These are phyloP conservation scores for Eupeodes corollae DNA, from an alignment of 1,140 invertebrate species.

Conservation along the genomic window DNA sequence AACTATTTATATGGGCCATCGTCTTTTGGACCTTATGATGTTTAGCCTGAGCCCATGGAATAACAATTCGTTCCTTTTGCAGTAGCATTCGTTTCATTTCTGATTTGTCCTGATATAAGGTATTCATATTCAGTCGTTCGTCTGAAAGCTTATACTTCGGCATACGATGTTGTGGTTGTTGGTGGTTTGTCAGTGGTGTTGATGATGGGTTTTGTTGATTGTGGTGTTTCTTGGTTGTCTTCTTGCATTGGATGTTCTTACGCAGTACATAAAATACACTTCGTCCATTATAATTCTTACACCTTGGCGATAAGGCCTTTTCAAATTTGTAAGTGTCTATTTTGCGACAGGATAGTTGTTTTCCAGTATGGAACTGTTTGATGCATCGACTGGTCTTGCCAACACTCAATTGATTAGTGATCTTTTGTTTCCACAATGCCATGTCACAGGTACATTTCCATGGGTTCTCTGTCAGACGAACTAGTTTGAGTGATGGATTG, in stretches of 20 bases:
- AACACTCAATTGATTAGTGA: conserved; percentile 38
- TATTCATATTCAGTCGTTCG: too few relatives aligned
- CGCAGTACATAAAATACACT: conserved; percentile 44
- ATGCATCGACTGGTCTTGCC: conserved; percentile 31
- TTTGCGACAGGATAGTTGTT: conserved; percentile 24
- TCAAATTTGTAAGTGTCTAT: conserved; percentile 39
- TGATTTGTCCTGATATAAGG: conserved; percentile 4
- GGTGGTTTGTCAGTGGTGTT: too few relatives aligned
- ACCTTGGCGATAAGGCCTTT: conserved; percentile 49
- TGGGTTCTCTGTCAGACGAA: conserved; percentile 46
- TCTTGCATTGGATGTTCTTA: conserved; percentile 20
- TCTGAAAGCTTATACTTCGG: background rate
- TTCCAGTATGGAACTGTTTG: conserved; percentile 25
- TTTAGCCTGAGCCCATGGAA: background rate
- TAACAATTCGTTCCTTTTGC: background rate
- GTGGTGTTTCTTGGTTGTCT: background rate
- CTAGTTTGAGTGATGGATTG: conserved; percentile 41
- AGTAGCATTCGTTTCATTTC: background rate
- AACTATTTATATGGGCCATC: background rate
- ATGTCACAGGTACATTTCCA: conserved; percentile 59
- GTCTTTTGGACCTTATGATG: background rate
- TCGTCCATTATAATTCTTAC: conserved; percentile 45
- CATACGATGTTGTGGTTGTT: background rate
- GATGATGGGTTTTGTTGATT: too few relatives aligned
- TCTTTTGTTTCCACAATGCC: conserved; percentile 47